These are phyloP conservation scores for Autographa gamma DNA, from an alignment of 2,888 invertebrate species.

Conservation along the genomic window DNA sequence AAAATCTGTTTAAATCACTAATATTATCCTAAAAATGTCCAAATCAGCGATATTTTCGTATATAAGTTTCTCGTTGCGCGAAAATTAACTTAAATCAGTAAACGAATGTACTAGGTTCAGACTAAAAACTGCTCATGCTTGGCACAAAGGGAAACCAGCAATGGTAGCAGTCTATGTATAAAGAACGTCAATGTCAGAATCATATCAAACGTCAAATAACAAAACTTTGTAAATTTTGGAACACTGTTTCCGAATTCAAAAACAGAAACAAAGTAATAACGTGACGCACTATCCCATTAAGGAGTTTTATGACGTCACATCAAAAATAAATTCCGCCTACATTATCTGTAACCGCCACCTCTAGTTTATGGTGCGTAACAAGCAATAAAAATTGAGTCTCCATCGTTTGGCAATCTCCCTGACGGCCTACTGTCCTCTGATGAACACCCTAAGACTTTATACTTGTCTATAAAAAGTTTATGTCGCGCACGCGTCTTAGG, in stretches of 20 bases:
- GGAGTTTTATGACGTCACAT: constrained; percentile 74
- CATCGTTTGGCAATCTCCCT: constrained; percentile 84
- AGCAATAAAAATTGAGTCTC: constrained; percentile 85
- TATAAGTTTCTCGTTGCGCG: too few relatives aligned
- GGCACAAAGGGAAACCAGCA: too few relatives aligned
- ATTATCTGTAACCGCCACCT: constrained; percentile 79
- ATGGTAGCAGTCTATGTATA: too few relatives aligned
- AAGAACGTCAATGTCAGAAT: too few relatives aligned
- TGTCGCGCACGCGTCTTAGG: constrained; percentile 67
- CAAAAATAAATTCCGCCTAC: constrained; percentile 75
- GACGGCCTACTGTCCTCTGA: constrained; percentile 75
- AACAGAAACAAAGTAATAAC: constrained; percentile 46
- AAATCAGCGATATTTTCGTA: too few relatives aligned
- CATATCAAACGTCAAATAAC: too few relatives aligned
- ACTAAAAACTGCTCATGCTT: too few relatives aligned
- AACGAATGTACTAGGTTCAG: too few relatives aligned
- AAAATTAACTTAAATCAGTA: too few relatives aligned
- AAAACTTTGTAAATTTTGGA: neutral
- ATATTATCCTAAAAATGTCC: too few relatives aligned
- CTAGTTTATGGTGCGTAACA: constrained; percentile 87
- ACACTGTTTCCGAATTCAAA: constrained; percentile 11
- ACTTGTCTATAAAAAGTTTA: constrained; percentile 84
- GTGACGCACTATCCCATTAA: constrained; percentile 74
- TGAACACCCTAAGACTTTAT: constrained; percentile 84
- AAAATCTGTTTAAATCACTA: too few relatives aligned